Conservation (phyloP, 2,888 invertebrate genomes). For the Mellilla xanthometata region DNA sequence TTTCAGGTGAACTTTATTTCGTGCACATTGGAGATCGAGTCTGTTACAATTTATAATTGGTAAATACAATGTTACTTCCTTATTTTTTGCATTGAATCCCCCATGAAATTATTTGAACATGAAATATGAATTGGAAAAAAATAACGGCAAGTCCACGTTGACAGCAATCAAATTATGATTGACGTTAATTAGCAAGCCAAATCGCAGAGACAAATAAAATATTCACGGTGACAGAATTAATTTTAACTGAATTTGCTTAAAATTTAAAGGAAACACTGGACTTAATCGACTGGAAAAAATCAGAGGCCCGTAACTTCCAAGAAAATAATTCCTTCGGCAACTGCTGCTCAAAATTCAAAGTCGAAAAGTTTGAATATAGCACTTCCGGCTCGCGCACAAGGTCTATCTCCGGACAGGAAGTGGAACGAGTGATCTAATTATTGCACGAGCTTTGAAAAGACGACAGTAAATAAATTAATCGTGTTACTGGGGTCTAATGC, state of each 20-base stretch:
- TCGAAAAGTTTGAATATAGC: constrained; percentile 25
- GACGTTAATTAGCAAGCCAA: constrained; percentile 42
- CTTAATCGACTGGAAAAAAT: constrained; percentile 45
- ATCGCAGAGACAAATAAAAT: too few relatives aligned
- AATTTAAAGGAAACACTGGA: constrained; percentile 46
- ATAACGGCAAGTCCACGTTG: not conserved
- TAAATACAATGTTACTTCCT: too few relatives aligned
- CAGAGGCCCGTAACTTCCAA: constrained; percentile 34
- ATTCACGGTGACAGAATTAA: constrained; percentile 42
- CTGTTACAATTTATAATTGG: too few relatives aligned
- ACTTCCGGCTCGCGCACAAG: constrained; percentile 26
- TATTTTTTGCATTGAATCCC: too few relatives aligned
- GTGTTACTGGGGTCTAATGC: constrained; percentile 60
- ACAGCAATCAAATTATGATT: constrained; percentile 42
- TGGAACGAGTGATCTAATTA: constrained; percentile 47
- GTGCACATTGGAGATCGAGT: too few relatives aligned
- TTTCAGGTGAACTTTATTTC: too few relatives aligned
- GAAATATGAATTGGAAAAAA: too few relatives aligned
- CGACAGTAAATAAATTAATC: constrained; percentile 65
- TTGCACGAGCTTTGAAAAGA: constrained; percentile 49
- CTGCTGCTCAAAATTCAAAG: constrained; percentile 24
- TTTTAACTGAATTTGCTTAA: constrained; percentile 54
- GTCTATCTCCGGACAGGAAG: constrained; percentile 32
- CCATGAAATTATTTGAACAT: too few relatives aligned
- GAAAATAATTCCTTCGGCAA: constrained; percentile 26